Evolutionary conservation across 2,113 vertebrate species (phyloP), one percentile per base, ranked within the genome.

Genomic region (Centropus bengalensis): DNA sequence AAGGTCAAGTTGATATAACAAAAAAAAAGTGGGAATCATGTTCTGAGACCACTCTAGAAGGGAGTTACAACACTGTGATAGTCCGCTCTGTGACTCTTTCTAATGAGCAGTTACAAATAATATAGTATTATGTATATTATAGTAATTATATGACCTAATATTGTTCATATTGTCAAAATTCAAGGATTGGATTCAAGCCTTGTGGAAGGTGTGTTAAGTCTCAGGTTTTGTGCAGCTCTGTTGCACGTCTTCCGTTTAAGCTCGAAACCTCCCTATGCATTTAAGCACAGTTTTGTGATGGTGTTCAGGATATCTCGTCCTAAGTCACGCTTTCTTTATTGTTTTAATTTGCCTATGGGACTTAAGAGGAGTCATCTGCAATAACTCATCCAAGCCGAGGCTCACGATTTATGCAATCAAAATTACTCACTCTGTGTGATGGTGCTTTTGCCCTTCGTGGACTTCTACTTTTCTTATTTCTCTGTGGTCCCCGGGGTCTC

Each of bases 401-500:
- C 59, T 82, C 16, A 2, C 5, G 4, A 47, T 88, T 66, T 45
- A 14, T 33, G 81, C 77, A 76, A 15, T 51, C 52, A 11, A 28
- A 69, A 21, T 21, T 68, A 2, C 52, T 82, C 59, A 88, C 70
- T 23, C 67, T 66, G 82, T 49, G 78, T 79, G 69, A 36, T 19
- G 36, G 67, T 0, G 12, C n/a, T 44, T 66, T 70, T 64, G 49
- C 82, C 90, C 60, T 16, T 42, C 68, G 23, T 45, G 44, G 22
- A 2, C 3, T 66, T 79, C 19, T 20, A 5, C 38, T 40, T 62
- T 32, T 73, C 64, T 52, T 68, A 27, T 63, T 88, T 79, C 74
- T 80, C 36, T 21, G 24, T 2, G 1, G 27, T 14, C 2, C 20
- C 1, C 1, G 0, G 52, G 40, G 10, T 67, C 83, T 87, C 63